Evolutionary conservation across 2,888 invertebrate species (phyloP).

Genomic region (Campoplex capitator): DNA sequence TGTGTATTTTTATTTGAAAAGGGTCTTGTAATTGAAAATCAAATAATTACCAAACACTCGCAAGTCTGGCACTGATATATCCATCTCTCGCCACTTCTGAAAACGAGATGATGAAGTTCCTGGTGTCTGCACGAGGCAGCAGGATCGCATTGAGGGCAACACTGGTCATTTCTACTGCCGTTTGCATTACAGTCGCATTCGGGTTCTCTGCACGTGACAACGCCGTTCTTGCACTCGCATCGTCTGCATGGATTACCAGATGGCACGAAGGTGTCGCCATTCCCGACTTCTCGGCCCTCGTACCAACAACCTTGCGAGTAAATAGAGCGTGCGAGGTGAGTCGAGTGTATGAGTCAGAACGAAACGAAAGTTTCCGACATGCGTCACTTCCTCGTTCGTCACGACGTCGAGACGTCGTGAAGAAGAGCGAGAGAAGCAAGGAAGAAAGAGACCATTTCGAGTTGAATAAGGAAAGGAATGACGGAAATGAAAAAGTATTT

Average conservation of each 20-base stretch:
- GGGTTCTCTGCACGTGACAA: slow-evolving; percentile 89
- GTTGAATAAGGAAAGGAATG: neutral
- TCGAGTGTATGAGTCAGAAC: neutral
- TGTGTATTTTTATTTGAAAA: too few species aligned
- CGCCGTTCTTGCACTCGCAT: slow-evolving; percentile 86
- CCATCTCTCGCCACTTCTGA: slow-evolving; percentile 94
- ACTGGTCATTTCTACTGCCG: slow-evolving; percentile 86
- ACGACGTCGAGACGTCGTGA: neutral
- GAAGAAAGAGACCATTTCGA: neutral
- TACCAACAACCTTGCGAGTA: slow-evolving; percentile 89
- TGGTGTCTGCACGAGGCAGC: slow-evolving; percentile 92
- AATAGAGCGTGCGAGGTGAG: slow-evolving; percentile 15
- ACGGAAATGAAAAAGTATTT: neutral
- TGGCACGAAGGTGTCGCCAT: slow-evolving; percentile 86
- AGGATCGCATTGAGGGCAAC: slow-evolving; percentile 93
- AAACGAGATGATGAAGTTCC: slow-evolving; percentile 90
- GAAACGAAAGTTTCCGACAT: neutral
- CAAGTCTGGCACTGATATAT: slow-evolving; percentile 96
- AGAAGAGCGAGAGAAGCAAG: neutral
- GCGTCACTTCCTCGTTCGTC: neutral
- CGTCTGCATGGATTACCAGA: slow-evolving; percentile 85
- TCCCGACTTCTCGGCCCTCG: slow-evolving; percentile 88
- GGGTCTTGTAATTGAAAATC: too few species aligned
- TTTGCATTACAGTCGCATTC: slow-evolving; percentile 89
- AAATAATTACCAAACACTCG: slow-evolving; percentile 91